Conservation (phyloP, 2,888 invertebrate genomes). For the Cremastobaeus sp. region DNA sequence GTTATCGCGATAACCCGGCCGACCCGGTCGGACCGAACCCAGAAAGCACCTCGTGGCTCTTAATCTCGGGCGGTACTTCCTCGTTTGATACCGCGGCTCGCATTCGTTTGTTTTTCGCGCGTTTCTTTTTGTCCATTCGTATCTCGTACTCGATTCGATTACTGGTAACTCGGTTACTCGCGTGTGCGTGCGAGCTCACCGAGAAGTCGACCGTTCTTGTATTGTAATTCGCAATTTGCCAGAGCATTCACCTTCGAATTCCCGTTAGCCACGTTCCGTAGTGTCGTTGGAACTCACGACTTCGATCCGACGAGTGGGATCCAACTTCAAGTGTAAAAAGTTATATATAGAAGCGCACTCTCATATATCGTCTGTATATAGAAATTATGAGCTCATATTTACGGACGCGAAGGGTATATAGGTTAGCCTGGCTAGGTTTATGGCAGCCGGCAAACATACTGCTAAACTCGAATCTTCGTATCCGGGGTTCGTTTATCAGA, state of each 20-base stretch:
- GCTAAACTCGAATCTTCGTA: constrained; percentile 1
- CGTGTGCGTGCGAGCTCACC: constrained; percentile 63
- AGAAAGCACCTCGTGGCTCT: constrained; percentile 25
- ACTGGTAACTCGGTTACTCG: constrained; percentile 69
- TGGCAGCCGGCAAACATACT: background rate
- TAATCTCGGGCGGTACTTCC: constrained; percentile 46
- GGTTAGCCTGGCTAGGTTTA: no score
- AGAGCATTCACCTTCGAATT: constrained; percentile 78
- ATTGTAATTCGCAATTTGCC: constrained; percentile 76
- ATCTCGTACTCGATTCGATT: constrained; percentile 68
- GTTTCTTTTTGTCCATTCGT: constrained; percentile 55
- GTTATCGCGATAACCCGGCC: constrained; percentile 50
- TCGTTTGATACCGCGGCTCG: constrained; percentile 25
- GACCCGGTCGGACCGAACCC: constrained; percentile 26
- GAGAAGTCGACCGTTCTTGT: constrained; percentile 56
- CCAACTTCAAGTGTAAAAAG: constrained; percentile 42
- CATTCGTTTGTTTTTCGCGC: constrained; percentile 37
- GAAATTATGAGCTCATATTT: constrained; percentile 31
- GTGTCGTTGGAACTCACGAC: constrained; percentile 61
- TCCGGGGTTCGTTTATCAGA: background rate
- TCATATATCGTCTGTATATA: constrained; percentile 31
- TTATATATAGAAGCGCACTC: constrained; percentile 40
- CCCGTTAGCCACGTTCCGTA: constrained; percentile 75
- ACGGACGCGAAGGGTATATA: no score
- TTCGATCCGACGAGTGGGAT: constrained; percentile 52